Evolutionary conservation across 2,797 vertebrate genomes (phyloP).

Genomic region (Threskiornis aethiopicus): DNA sequence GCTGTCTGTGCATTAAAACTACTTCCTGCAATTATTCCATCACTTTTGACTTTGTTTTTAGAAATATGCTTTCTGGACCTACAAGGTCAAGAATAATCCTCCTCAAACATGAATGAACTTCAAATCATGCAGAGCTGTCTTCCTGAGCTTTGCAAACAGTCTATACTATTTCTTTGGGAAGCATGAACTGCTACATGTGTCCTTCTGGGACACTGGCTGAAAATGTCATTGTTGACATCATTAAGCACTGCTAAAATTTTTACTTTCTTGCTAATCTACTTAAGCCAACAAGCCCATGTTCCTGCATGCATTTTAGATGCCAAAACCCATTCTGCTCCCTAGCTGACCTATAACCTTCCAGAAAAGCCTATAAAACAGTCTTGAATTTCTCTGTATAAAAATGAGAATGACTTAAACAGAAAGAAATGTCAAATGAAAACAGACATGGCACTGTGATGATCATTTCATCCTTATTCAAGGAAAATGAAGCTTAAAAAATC

Average conservation of each 20-base stretch:
- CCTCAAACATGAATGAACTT: background rate
- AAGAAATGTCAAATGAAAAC: background rate
- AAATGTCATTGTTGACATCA: background rate
- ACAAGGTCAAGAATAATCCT: background rate
- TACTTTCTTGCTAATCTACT: background rate
- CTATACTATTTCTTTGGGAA: background rate
- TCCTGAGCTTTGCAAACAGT: background rate
- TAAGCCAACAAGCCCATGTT: background rate
- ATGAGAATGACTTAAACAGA: background rate
- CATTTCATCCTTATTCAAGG: background rate
- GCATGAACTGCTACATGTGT: background rate
- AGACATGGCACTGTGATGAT: background rate
- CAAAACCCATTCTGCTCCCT: background rate
- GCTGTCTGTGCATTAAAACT: background rate
- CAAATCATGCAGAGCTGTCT: background rate
- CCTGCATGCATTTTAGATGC: background rate
- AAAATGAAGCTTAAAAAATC: background rate
- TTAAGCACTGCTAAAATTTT: background rate
- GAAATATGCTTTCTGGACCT: background rate
- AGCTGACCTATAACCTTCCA: background rate
- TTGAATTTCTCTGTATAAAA: background rate
- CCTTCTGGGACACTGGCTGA: background rate
- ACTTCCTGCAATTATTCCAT: background rate
- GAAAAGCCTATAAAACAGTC: background rate
- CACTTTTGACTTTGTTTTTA: background rate